Evolutionary conservation across 2,797 vertebrate species (phyloP).

Genomic region (Benthosema pterotum): DNA sequence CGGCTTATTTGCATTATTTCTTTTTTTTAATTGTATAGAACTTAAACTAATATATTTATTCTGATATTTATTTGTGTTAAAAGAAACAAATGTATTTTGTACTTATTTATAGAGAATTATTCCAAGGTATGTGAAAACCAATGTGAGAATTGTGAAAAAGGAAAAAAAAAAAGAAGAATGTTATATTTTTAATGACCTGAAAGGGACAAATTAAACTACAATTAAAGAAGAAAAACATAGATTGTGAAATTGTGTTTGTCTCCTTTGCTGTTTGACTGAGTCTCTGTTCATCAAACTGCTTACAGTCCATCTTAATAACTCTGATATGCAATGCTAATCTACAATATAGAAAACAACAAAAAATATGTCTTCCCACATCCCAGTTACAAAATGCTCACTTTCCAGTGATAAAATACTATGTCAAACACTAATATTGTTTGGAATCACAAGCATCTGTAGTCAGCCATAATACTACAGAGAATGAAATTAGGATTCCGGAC

Average conservation of each 20-base stretch:
- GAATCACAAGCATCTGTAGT: no score
- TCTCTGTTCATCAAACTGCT: not conserved
- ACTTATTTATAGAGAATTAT: constrained; percentile 84
- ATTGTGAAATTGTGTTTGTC: constrained; percentile 7
- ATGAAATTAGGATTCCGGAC: no score
- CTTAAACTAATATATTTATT: constrained; percentile 86
- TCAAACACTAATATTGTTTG: no score
- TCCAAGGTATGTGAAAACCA: constrained; percentile 69
- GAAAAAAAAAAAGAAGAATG: constrained; percentile 65
- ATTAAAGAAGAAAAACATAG: constrained; percentile 60
- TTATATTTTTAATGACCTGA: constrained; percentile 78
- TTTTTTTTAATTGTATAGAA: constrained; percentile 64
- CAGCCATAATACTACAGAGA: no score
- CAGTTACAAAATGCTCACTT: no score
- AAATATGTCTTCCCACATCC: no score
- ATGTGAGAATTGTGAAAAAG: constrained; percentile 61
- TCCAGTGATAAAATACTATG: no score
- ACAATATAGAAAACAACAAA: no score
- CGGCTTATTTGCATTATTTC: constrained; percentile 70
- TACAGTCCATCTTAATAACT: not conserved
- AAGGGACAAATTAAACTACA: constrained; percentile 75
- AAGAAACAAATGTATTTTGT: constrained; percentile 83
- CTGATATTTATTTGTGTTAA: constrained; percentile 84
- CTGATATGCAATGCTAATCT: no score
- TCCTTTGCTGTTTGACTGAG: constrained; percentile 4